Evolutionary conservation across 2,113 vertebrate genomes (phyloP), one percentile per base, ranked within the genome.

Genomic region (Phasianus colchicus): DNA sequence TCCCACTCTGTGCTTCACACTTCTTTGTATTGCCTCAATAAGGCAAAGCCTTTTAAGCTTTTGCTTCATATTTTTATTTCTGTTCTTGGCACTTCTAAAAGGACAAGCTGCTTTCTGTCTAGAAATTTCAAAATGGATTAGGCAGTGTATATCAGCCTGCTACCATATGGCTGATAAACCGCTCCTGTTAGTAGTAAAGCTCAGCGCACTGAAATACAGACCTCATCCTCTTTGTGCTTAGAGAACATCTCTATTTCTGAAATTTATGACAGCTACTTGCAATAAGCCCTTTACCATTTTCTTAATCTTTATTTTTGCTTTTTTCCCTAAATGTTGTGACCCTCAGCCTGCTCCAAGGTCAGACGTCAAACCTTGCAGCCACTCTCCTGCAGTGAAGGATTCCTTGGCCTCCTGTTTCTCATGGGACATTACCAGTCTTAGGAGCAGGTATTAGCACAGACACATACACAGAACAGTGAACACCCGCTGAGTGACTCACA

Each of bases 91-190:
- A 63, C 32, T 80, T 93, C 13, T 87, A 36, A 92, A 92, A 92
- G 84, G 60, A 38, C 64, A 92, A 89, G 67, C 81, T 92, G 50
- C 94, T 92, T 94, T 85, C 71, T 67, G 16, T 91, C 22, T 45
- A 76, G 85, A 64, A 75, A 74, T 91, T 93, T 94, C 38, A 91
- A 73, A 96, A 83, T 83, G 75, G 55, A 92, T 96, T 94, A 96
- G 86, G 88, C 61, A 65, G 1, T 78, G n/a, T 93, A n/a, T 93
- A 93, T 91, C 83, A 92, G 76, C 52, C 83, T 89, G 61, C 86
- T 84, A 58, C 89, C 69, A 86, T 89, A 90, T 93, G 92, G 89
- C 81, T 92, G 81, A 87, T 94, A 95, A 95, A 95, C 48, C 70
- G 92, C 70, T 95, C 16, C 58, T 17, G 30, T 82, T 71, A 45